These are phyloP conservation scores for Chloropsis cyanopogon DNA, from an alignment of 2,113 vertebrate genomes.

Conservation along the genomic window DNA sequence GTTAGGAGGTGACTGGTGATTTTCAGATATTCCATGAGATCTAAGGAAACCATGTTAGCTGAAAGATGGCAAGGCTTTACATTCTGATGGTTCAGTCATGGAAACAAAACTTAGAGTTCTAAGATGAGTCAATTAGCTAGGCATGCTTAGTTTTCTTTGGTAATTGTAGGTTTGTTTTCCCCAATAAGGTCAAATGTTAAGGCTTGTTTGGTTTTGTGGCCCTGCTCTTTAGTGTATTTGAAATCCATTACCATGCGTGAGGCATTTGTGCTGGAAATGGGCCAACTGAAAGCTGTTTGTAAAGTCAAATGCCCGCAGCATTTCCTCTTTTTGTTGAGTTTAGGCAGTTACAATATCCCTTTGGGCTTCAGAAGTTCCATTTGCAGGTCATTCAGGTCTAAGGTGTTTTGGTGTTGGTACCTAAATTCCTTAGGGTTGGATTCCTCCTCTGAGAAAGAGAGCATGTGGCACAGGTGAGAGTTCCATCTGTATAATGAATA, in stretches of 20 bases:
- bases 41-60: slow-evolving; percentile 38
- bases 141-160: slow-evolving; percentile 74
- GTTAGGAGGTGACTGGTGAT: neutral
- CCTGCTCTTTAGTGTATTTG: slow-evolving; percentile 33
- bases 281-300: neutral
- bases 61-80: slow-evolving; percentile 51
- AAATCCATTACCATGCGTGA: slow-evolving; percentile 35
- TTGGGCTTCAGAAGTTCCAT: neutral
- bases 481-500: neutral
- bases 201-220: slow-evolving; percentile 63
- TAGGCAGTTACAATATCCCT: neutral
- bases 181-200: slow-evolving; percentile 78
- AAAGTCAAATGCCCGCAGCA: neutral
- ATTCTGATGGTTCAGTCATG: slow-evolving; percentile 74
- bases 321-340: neutral
- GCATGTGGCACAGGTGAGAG: neutral
- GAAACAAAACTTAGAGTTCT: slow-evolving; percentile 65
- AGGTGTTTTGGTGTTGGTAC: neutral
- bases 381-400: neutral
- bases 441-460: neutral
- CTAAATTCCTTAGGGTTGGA: neutral
- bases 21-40: slow-evolving; percentile 22
- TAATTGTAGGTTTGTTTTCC: slow-evolving; percentile 73
- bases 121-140: slow-evolving; percentile 75
- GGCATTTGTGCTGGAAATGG: neutral